Evolutionary conservation across 2,797 vertebrate species (phyloP).

Genomic region (Choloepus didactylus): DNA sequence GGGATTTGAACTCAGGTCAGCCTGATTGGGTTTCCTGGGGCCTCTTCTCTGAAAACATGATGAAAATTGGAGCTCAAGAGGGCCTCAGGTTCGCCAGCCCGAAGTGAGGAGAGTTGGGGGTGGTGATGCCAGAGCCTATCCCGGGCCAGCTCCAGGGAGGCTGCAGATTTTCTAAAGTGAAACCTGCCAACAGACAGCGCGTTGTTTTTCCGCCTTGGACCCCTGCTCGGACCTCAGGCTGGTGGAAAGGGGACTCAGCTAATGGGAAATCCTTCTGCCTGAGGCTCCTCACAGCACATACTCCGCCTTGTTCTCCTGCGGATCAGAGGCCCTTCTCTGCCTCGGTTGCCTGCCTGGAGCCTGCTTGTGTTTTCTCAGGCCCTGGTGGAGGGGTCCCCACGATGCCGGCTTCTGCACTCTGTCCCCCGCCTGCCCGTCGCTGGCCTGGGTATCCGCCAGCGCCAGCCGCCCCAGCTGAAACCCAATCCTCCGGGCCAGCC

Average conservation of each 20-base stretch:
- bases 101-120: not conserved
- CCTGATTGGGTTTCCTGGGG: not conserved
- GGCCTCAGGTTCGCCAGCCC: not conserved
- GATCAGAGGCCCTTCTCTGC: constrained; percentile 79
- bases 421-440: constrained; percentile 84
- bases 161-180: not conserved
- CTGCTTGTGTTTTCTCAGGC: constrained; percentile 84
- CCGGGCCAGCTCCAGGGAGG: not conserved
- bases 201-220: constrained; percentile 35
- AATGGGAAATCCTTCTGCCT: constrained; percentile 85
- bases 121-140: not conserved
- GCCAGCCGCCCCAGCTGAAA: constrained; percentile 86
- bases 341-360: constrained; percentile 81
- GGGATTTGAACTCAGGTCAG: constrained; percentile 14
- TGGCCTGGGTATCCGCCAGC: constrained; percentile 86
- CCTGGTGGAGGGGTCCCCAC: constrained; percentile 73
- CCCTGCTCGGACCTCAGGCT: not conserved
- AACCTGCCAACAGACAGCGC: not conserved
- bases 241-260: constrained; percentile 14
- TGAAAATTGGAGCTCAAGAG: not conserved
- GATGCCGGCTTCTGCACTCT: constrained; percentile 78
- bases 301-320: constrained; percentile 67
- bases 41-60: not conserved
- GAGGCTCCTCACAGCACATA: not conserved
- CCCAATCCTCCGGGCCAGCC: constrained; percentile 79